Evolutionary conservation across 2,113 vertebrate species (phyloP).

Genomic region (Aspidoscelis tigris): DNA sequence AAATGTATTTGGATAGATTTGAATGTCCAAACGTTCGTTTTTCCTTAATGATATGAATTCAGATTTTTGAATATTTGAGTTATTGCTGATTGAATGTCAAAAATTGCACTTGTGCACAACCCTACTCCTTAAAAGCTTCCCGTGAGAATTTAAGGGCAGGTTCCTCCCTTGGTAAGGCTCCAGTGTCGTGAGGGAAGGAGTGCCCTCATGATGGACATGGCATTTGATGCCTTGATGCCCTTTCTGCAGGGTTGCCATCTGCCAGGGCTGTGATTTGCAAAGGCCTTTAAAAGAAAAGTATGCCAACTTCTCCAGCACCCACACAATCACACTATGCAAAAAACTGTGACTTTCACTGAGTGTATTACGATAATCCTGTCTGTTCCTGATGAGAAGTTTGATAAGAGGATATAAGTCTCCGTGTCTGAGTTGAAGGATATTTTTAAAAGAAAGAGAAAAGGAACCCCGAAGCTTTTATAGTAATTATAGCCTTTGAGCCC

Average conservation of each 20-base stretch:
- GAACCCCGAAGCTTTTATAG: neutral
- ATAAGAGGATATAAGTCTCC: neutral
- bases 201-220: too few species aligned
- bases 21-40: too few species aligned
- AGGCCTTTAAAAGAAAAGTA: neutral
- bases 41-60: too few species aligned
- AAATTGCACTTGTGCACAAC: too few species aligned
- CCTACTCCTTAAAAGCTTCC: too few species aligned
- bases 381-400: slow-evolving; percentile 19
- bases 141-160: neutral
- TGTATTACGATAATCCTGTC: neutral
- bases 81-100: too few species aligned
- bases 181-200: too few species aligned
- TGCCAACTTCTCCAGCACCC: neutral
- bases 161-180: neutral
- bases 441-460: neutral
- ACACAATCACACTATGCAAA: neutral
- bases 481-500: neutral
- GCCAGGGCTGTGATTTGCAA: neutral
- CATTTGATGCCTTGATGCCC: neutral
- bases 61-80: too few species aligned
- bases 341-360: neutral
- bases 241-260: neutral
- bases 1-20: too few species aligned
- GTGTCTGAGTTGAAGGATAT: neutral